These are phyloP conservation scores for Conops quadrifasciatus DNA, from an alignment of 2,888 invertebrate species.

Conservation along the genomic window DNA sequence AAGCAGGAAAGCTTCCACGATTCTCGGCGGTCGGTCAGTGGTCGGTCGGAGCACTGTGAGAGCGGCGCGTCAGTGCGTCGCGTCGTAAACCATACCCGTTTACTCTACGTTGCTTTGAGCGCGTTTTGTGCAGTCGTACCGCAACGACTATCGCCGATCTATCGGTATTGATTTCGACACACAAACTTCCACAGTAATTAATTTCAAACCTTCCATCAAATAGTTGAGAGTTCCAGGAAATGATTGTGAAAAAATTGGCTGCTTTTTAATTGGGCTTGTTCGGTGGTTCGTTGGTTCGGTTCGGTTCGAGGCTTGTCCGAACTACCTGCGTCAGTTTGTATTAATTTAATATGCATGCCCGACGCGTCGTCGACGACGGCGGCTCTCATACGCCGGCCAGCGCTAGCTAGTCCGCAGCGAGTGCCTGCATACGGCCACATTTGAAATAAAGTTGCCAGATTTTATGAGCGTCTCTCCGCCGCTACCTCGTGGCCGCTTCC, in stretches of 20 bases:
- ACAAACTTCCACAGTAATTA: constrained; percentile 28
- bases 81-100: no score
- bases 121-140: neutral
- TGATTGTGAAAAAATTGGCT: neutral
- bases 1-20: neutral
- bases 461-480: constrained; percentile 7
- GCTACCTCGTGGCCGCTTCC: neutral
- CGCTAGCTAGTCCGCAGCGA: neutral
- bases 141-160: constrained; percentile 18
- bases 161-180: constrained; percentile 27
- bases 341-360: constrained; percentile 63
- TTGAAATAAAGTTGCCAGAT: constrained; percentile 29
- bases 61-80: neutral
- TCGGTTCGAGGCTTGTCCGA: constrained; percentile 28
- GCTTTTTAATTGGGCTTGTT: constrained; percentile 19
- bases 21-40: neutral
- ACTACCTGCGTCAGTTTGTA: constrained; percentile 53
- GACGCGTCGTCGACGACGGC: constrained; percentile 22
- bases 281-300: neutral
- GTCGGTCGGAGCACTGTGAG: no score
- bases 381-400: neutral
- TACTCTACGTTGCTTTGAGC: no score
- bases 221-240: constrained; percentile 17
- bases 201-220: constrained; percentile 28
- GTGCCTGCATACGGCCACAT: neutral